phyloP scores from a whole-genome alignment of 2,797 vertebrate genomes.

The Xiphorhynchus erythropygius region DNA sequence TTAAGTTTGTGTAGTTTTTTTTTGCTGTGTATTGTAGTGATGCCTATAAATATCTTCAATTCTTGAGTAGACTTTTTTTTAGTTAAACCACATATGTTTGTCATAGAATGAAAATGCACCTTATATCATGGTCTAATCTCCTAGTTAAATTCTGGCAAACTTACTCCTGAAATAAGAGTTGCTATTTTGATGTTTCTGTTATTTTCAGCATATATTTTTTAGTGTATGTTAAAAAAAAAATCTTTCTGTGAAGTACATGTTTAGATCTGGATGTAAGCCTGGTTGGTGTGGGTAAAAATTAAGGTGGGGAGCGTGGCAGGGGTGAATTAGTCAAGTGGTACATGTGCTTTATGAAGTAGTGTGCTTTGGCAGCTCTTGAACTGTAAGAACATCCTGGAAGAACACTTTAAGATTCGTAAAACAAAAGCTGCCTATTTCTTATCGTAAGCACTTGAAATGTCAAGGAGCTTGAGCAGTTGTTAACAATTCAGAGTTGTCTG shows the following conservation, averaged over 20 bases:
- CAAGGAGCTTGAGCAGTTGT: background rate
- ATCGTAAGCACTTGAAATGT: background rate
- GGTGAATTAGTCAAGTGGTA: background rate
- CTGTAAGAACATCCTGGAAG: background rate
- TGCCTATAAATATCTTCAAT: background rate
- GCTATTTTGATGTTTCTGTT: background rate
- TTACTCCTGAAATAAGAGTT: background rate
- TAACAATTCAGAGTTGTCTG: background rate
- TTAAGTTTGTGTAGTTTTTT: background rate
- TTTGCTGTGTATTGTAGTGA: background rate
- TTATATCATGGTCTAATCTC: background rate
- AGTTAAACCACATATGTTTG: background rate
- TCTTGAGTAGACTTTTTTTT: background rate
- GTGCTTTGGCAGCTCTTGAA: background rate
- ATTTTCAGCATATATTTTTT: background rate
- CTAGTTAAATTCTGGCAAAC: background rate
- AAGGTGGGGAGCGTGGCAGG: accelerated
- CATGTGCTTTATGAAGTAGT: background rate
- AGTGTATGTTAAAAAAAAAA: background rate
- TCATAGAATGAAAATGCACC: background rate
- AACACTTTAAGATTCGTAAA: background rate
- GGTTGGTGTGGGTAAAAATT: background rate
- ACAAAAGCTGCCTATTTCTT: background rate
- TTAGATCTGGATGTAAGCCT: background rate
- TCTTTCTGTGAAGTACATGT: background rate